Evolutionary conservation across 2,113 vertebrate species (phyloP).

Genomic region (Channa maculata): DNA sequence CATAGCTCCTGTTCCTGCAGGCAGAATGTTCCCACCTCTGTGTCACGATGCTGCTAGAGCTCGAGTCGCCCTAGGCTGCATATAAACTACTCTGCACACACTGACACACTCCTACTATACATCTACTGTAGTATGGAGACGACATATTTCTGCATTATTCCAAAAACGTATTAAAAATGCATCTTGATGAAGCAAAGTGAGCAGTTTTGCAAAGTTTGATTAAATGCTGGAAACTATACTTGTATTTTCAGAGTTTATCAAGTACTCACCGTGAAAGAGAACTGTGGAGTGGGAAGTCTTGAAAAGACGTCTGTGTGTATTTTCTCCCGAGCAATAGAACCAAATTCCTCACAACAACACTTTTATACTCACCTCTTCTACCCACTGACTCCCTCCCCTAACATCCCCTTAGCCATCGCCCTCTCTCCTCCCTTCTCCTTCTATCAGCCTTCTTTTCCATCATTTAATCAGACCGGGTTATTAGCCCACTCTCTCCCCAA

Average conservation of each 20-base stretch:
- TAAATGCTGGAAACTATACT: too few species aligned
- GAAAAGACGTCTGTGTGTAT: slow-evolving; percentile 45
- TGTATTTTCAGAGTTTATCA: not conserved
- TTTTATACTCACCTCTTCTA: slow-evolving; percentile 78
- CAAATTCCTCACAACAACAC: slow-evolving; percentile 61
- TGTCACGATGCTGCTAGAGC: slow-evolving; percentile 45
- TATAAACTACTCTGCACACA: not conserved
- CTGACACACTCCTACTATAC: not conserved
- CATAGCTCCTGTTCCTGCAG: slow-evolving; percentile 6
- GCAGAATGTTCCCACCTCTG: slow-evolving; percentile 39
- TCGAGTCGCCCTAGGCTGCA: not conserved
- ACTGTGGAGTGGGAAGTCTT: slow-evolving; percentile 36
- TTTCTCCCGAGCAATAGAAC: slow-evolving; percentile 66
- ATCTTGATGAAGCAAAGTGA: not conserved
- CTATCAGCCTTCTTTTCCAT: slow-evolving; percentile 71
- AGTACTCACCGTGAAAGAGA: slow-evolving; percentile 66
- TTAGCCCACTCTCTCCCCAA: slow-evolving; percentile 76
- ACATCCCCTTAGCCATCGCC: slow-evolving; percentile 29
- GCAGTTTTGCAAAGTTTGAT: not conserved
- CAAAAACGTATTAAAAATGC: not conserved
- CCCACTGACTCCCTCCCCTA: slow-evolving; percentile 46
- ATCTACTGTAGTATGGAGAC: not conserved
- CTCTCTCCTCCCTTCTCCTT: slow-evolving; percentile 67
- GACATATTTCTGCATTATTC: not conserved
- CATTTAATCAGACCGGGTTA: slow-evolving; percentile 67